A percentile compares a stretch with the other conserved stretches of the same genome.
These are phyloP conservation scores for Delichon dasypus DNA, from an alignment of 2,797 vertebrate genomes.

Conservation along the genomic window DNA sequence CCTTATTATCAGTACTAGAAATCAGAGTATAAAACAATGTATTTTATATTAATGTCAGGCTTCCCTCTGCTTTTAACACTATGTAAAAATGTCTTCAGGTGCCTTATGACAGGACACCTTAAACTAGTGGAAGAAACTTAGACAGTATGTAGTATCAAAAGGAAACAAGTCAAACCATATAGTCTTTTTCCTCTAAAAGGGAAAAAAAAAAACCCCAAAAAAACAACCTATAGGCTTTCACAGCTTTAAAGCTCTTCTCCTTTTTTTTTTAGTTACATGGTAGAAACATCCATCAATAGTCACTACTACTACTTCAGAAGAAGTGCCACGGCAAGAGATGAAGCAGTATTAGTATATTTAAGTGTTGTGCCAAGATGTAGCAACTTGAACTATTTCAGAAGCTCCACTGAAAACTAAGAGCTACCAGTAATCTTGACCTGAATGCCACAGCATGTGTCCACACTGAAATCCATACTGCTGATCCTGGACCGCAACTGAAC, in stretches of 20 bases:
- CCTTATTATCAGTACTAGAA: background rate
- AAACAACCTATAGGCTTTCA: background rate
- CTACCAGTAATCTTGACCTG: background rate
- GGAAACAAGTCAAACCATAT: background rate
- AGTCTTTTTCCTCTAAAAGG: background rate
- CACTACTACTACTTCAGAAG: background rate
- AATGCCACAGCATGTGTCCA: rapidly evolving
- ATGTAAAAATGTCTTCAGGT: background rate
- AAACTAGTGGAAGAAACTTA: background rate
- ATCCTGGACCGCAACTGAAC: background rate
- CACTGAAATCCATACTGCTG: background rate
- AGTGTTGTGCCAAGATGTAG: background rate
- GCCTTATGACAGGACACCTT: background rate
- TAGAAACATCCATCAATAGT: background rate
- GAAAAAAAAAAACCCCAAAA: background rate
- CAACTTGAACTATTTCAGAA: background rate
- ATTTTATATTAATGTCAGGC: background rate
- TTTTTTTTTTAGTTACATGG: background rate
- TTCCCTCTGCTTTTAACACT: background rate
- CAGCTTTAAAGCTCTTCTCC: background rate
- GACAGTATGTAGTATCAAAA: background rate
- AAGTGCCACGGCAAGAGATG: background rate
- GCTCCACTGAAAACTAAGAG: background rate
- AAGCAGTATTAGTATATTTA: background rate
- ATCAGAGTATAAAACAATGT: background rate